Conservation (phyloP, 2,888 invertebrate species). For the Vanessa cardui region DNA sequence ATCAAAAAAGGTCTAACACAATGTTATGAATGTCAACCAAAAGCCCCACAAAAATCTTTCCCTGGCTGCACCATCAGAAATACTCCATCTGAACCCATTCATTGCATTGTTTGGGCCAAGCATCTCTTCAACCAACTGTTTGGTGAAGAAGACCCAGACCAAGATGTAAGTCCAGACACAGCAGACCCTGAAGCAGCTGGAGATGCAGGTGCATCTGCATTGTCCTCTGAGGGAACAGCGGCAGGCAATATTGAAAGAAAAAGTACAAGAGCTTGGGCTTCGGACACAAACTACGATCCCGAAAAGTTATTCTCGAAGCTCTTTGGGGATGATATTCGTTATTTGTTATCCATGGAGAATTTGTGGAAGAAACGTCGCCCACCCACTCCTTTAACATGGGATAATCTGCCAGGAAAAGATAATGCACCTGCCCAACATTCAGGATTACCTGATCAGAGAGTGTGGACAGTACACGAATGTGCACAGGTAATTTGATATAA, state of each 20-base stretch:
- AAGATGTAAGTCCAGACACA: slow-evolving; percentile 98
- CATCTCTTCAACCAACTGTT: slow-evolving; percentile 99
- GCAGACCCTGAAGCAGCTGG: slow-evolving; percentile 96
- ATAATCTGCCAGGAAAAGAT: slow-evolving; percentile 84
- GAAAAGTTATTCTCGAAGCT: slow-evolving; percentile 95
- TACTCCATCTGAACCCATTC: slow-evolving; percentile 99
- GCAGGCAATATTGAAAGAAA: slow-evolving; percentile 82
- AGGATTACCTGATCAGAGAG: slow-evolving; percentile 87
- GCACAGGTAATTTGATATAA: slow-evolving; percentile 61
- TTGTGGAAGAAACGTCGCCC: slow-evolving; percentile 96
- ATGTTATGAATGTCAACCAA: slow-evolving; percentile 98
- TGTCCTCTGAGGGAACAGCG: slow-evolving; percentile 71
- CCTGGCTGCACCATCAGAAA: slow-evolving; percentile 99
- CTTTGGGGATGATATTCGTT: slow-evolving; percentile 96
- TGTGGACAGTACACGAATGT: slow-evolving; percentile 92
- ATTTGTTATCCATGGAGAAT: slow-evolving; percentile 96
- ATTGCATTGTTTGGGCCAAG: slow-evolving; percentile 99
- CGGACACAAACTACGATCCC: slow-evolving; percentile 90
- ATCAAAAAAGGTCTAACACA: slow-evolving; percentile 94
- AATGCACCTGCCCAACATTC: slow-evolving; percentile 67
- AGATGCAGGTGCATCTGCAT: slow-evolving; percentile 84
- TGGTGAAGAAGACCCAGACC: slow-evolving; percentile 97
- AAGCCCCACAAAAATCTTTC: slow-evolving; percentile 94
- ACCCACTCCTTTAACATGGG: slow-evolving; percentile 91
- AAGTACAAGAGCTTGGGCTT: slow-evolving; percentile 95